Percentiles rank a stretch among this genome's conserved stretches.
These are phyloP conservation scores for Agrenia bidenticulata DNA, from an alignment of 2,888 invertebrate species.

Conservation along the genomic window DNA sequence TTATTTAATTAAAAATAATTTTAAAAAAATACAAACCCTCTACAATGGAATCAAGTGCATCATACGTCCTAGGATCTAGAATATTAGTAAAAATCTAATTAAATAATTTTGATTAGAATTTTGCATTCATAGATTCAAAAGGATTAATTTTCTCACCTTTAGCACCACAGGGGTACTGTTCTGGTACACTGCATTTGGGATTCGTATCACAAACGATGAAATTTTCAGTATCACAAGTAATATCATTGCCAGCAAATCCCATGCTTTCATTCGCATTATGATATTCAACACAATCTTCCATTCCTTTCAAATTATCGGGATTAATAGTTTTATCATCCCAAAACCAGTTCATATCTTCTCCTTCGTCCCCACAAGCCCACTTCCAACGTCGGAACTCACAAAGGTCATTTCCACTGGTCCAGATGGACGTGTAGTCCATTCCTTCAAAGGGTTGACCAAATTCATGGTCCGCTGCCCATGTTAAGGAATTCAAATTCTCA, in stretches of 20 bases:
- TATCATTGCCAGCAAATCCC: not conserved
- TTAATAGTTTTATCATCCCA: not conserved
- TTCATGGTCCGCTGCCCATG: too few species aligned
- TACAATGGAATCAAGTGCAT: not conserved
- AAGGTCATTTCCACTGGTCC: slow-evolving; percentile 10
- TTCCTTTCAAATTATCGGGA: slow-evolving; percentile 1
- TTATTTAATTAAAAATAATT: too few species aligned
- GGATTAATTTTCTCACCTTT: not conserved
- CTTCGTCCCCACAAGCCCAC: slow-evolving; percentile 2
- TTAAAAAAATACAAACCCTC: too few species aligned
- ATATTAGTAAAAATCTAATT: not conserved
- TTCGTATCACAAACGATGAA: slow-evolving; percentile 1
- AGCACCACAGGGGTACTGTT: not conserved
- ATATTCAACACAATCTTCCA: not conserved
- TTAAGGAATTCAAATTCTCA: too few species aligned
- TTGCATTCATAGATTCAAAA: too few species aligned
- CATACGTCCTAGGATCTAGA: slow-evolving; percentile 7
- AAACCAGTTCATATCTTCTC: not conserved
- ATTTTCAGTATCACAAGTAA: not conserved
- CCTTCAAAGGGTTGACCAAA: too few species aligned
- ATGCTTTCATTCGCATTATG: not conserved
- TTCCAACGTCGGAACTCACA: slow-evolving; percentile 5
- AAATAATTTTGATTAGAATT: not conserved
- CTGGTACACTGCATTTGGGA: not conserved
- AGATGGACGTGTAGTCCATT: not conserved